Evolutionary conservation across 2,797 vertebrate species (phyloP).

Genomic region (Serranus cabrilla): DNA sequence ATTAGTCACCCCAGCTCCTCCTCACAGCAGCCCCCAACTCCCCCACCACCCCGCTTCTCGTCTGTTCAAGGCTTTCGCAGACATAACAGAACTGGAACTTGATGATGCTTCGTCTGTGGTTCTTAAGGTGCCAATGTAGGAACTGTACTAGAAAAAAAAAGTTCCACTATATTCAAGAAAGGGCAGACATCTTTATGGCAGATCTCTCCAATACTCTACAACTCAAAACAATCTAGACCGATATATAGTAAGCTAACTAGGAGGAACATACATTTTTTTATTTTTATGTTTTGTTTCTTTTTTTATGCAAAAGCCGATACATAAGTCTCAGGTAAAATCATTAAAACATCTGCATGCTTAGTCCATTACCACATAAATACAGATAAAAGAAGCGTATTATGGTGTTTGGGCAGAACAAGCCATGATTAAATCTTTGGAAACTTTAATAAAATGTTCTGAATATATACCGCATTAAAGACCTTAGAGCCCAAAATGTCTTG

Average conservation of each 20-base stretch:
- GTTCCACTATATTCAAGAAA: no score
- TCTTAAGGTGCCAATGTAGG: no score
- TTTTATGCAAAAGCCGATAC: no score
- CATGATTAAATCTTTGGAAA: neutral
- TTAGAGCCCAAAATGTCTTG: neutral
- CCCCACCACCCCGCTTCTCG: neutral
- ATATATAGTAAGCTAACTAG: no score
- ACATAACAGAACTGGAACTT: neutral
- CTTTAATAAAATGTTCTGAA: neutral
- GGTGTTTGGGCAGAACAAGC: neutral
- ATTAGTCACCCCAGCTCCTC: conserved; percentile 6
- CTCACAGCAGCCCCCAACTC: neutral
- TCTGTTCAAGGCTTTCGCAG: conserved; percentile 2
- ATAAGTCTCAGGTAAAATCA: neutral
- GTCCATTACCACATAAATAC: neutral
- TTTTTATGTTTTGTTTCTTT: no score
- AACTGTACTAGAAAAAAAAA: no score
- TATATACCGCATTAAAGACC: neutral
- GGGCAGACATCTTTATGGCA: no score
- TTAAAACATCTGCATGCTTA: neutral
- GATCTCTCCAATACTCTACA: no score
- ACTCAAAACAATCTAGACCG: no score
- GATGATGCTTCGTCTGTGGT: no score
- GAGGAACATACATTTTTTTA: no score
- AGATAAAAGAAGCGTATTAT: neutral